Evolutionary conservation across 2,797 vertebrate genomes (phyloP).

Genomic region (Myoxocephalus aenaeus): DNA sequence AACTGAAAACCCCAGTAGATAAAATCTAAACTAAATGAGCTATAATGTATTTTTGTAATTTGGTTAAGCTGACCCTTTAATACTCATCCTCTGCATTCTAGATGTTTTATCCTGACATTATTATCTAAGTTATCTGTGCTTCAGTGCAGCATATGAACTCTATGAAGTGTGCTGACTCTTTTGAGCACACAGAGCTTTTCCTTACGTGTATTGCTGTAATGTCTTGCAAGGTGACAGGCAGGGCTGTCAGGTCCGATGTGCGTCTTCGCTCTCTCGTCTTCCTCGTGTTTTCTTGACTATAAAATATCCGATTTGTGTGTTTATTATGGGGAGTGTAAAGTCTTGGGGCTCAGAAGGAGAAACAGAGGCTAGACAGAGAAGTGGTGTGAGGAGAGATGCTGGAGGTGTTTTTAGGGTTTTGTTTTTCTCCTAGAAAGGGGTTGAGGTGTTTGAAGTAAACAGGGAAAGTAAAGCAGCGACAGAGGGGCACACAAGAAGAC

Average conservation of each 20-base stretch:
- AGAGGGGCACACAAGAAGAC: constrained; percentile 11
- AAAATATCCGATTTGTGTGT: constrained; percentile 35
- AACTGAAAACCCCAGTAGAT: neutral
- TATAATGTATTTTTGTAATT: neutral
- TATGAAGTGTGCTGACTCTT: constrained; percentile 12
- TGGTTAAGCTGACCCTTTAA: neutral
- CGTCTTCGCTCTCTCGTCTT: constrained; percentile 24
- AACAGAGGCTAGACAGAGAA: constrained; percentile 24
- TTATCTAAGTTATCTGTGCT: neutral
- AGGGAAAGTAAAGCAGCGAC: constrained; percentile 30
- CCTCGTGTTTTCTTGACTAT: constrained; percentile 34
- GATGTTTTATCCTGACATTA: neutral
- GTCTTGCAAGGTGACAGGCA: constrained; percentile 67
- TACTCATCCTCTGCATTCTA: neutral
- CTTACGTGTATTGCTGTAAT: constrained; percentile 46
- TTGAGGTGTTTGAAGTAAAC: constrained; percentile 51
- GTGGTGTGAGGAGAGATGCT: constrained; percentile 43
- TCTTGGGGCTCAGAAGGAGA: constrained; percentile 26
- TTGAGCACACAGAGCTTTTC: constrained; percentile 7
- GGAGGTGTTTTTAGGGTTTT: constrained; percentile 46
- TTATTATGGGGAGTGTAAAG: constrained; percentile 29
- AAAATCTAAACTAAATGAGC: neutral
- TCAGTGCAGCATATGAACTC: constrained; percentile 2
- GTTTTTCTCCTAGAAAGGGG: constrained; percentile 49
- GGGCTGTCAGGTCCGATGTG: constrained; percentile 68